These are phyloP conservation scores for Oreortyx pictus DNA, from an alignment of 2,797 vertebrate genomes.

Conservation along the genomic window DNA sequence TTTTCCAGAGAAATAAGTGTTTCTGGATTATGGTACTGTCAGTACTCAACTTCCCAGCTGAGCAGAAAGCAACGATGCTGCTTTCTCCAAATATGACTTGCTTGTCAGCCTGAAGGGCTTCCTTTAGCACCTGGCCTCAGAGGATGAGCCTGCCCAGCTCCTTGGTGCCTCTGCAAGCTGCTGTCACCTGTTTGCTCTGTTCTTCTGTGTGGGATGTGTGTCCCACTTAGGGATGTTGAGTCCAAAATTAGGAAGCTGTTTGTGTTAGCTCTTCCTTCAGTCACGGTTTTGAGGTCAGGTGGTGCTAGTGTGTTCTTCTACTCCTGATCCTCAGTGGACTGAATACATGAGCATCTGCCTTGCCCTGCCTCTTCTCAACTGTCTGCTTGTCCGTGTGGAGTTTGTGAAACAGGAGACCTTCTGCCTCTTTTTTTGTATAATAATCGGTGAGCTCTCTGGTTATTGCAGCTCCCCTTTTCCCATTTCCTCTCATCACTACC, in stretches of 20 bases:
- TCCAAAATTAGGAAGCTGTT: conserved; percentile 4
- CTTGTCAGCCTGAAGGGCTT: neutral
- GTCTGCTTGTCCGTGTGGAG: neutral
- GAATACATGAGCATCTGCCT: neutral
- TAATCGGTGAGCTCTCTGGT: neutral
- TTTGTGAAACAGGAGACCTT: neutral
- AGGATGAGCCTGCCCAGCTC: neutral
- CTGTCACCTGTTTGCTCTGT: neutral
- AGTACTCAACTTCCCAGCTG: neutral
- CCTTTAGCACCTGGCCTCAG: neutral
- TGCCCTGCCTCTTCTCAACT: neutral
- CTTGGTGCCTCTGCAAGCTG: neutral
- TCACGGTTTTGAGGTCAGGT: conserved; percentile 2
- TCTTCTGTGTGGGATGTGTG: neutral
- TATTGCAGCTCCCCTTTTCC: neutral
- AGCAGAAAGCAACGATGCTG: neutral
- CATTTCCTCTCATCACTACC: neutral
- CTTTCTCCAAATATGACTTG: neutral
- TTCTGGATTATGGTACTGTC: neutral
- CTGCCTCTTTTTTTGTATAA: neutral
- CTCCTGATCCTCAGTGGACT: neutral
- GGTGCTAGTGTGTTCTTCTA: neutral
- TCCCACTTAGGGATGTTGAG: neutral
- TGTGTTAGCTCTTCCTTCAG: neutral
- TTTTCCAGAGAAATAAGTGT: neutral